Base-by-base conservation (phyloP, 2,113 vertebrate species). In the Oreochromis niloticus region DNA sequence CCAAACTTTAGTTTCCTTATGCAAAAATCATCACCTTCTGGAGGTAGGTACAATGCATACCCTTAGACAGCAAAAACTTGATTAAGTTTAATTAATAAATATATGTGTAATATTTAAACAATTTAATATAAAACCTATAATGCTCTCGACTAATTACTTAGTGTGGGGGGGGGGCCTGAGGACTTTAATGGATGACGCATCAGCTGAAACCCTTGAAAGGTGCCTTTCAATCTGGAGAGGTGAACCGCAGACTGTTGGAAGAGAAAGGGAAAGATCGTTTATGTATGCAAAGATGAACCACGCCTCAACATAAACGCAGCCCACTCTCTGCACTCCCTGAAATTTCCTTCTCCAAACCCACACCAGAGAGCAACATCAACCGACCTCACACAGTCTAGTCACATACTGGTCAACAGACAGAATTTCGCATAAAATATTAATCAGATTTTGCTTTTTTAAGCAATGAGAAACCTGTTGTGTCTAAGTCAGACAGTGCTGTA, bases 141-240 rank as follows among this genome's bases (percentile, higher is more conserved):
- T 46, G 68, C 41, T 27, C 68, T 73, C n/a, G 0, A 30, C 0
- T 73, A 73, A 48, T 13, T 80, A n/a, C 12, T 80, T 80, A 36
- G 0, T 54, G 34, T 34, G 59, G 17, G 34, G 34, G 32, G 32
- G 4, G 22, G 4, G 34, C 16, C 24, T 84, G 24, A 41, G 71
- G 17, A 56, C 4, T 16, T 43, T 32, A 55, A 75, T 78, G 19
- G 68, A 30, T 32, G 36, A 46, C 12, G 30, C 63, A 73, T 17
- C 34, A 52, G 19, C 2, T 24, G 41, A 81, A 61, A 59, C 16
- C 80, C 16, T 50, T 66, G 61, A 66, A 66, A 78, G 71, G 43
- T 78, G 71, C 71, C 71, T 78, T 75, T 78, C 27, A 78, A 78
- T 78, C 16, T 50, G 43, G 43, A 78, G 71, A 78, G 71, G 71